Base-by-base conservation (phyloP, 2,888 invertebrate species). In the Loripinus fragilis region DNA sequence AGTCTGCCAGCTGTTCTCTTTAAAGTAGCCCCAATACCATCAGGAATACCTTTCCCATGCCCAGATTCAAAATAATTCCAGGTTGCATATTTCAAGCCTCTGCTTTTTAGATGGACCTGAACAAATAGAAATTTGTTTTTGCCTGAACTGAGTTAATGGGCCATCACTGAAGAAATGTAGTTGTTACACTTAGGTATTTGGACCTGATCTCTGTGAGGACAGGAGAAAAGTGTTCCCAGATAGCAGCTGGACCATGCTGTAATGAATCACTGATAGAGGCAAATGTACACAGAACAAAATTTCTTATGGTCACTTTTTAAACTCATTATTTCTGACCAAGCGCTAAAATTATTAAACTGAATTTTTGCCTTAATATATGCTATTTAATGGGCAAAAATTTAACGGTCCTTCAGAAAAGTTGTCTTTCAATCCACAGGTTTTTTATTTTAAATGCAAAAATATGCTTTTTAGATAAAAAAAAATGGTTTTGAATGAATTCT, bases 81-180 rank as follows among this genome's bases (percentile, higher is more conserved):
- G n/a, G 82, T 42, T 25, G 55, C 55, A 5, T 52, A 30, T 15
- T 42, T 48, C 48, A 79, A 78, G 8, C 79, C 74, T 38, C 0
- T 64, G n/a, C 45, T 12, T n/a, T 65, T 67, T 20, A 71, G n/a
- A 45, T 71, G 67, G 12, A 66, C 20, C 65, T 65, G 10, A 85
- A 52, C n/a, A 93, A 80, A 79, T 86, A 90, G 85, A 94, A 93
- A 87, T 92, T 92, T 0, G 79, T 87, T 93, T 92, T 72, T 94
- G 91, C 33, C 90, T 67, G 72, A 93, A 92, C 76, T 92, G 92
- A 8, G 88, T 90, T 0, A 86, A 80, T 2, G 93, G 93, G 10
- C 92, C 90, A 50, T 80, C 80, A 48, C 80, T 83, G 50, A 75
- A 83, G 35, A 83, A 72, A 52, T 80, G 77, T 7, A 23, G 33